Base-by-base conservation (phyloP, 1,140 invertebrate species). In the Brachionus calyciflorus region DNA sequence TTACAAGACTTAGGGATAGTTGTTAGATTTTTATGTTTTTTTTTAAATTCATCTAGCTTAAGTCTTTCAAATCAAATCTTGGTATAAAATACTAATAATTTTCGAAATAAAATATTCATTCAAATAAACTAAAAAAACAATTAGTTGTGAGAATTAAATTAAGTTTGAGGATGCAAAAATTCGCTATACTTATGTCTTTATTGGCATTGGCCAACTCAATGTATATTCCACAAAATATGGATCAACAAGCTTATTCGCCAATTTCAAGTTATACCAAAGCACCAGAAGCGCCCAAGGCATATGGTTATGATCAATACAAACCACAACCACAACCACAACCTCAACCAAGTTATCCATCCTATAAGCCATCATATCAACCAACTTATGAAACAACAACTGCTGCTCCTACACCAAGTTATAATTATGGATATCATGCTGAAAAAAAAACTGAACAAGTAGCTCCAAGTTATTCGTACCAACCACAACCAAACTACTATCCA, bases 161-260 rank as follows among this genome's bases (percentile, higher is more conserved):
- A n/a, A n/a, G n/a, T n/a, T n/a, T 65, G 2, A 65, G 44, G 44
- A 65, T 65, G 60, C n/a, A 41, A 21, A 65, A 65, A 65, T 17
- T 65, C 6, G 60, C 10, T 21, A 1, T 65, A 41, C 21, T 65
- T 5, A 41, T 65, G 60, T 41, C n/a, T 41, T 41, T 41, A 0
- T 44, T 65, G 40, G 60, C 60, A 14, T n/a, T 65, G 33, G 40
- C 33, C 60, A 65, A 44, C 21, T 26, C 28, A 28, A 24, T 65
- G 6, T 65, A 65, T 21, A 19, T 65, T 19, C 60, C 60, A 26
- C 17, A 33, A 19, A 60, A 37, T 40, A 19, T 30, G 30, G 7
- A 60, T 12, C 30, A 60, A n/a, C 49, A 51, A n/a, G n/a, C n/a
- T n/a, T n/a, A n/a, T n/a, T n/a, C n/a, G n/a, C n/a, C n/a, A n/a